These are phyloP conservation scores for Oxyruncus cristatus DNA, from an alignment of 2,113 vertebrate species.

Conservation along the genomic window DNA sequence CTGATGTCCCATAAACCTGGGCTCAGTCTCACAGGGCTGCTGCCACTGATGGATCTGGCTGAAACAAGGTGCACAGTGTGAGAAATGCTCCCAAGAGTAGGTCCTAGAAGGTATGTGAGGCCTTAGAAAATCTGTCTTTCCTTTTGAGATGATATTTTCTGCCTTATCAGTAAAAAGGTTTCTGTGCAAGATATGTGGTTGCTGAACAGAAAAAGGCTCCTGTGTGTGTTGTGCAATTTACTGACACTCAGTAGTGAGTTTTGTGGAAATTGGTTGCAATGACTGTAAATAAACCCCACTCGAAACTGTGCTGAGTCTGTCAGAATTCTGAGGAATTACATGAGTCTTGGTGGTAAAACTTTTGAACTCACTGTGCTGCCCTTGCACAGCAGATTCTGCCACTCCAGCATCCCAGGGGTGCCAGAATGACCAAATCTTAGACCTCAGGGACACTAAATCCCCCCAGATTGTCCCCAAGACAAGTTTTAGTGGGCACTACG, in stretches of 20 bases:
- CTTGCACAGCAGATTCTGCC: background rate
- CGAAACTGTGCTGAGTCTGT: slow-evolving; percentile 11
- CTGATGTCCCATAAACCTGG: too few relatives aligned
- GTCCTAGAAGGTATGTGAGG: background rate
- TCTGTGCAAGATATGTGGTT: background rate
- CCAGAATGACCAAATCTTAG: background rate
- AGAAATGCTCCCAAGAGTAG: background rate
- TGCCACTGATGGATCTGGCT: background rate
- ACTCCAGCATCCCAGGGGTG: background rate
- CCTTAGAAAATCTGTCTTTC: background rate
- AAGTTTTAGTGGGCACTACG: background rate
- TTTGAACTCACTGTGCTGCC: background rate
- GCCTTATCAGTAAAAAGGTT: background rate
- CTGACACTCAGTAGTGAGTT: background rate
- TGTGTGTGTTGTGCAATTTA: background rate
- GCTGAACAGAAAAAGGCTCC: background rate
- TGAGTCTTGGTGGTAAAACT: background rate
- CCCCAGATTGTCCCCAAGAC: background rate
- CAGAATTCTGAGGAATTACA: background rate
- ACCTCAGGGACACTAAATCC: background rate
- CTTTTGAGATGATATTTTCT: background rate
- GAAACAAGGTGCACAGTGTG: background rate
- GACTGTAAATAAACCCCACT: slow-evolving; percentile 44
- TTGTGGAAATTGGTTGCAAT: slow-evolving; percentile 5
- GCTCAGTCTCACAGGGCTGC: background rate